Conservation (phyloP, 2,113 vertebrate species). For the Coracopsis vasa region DNA sequence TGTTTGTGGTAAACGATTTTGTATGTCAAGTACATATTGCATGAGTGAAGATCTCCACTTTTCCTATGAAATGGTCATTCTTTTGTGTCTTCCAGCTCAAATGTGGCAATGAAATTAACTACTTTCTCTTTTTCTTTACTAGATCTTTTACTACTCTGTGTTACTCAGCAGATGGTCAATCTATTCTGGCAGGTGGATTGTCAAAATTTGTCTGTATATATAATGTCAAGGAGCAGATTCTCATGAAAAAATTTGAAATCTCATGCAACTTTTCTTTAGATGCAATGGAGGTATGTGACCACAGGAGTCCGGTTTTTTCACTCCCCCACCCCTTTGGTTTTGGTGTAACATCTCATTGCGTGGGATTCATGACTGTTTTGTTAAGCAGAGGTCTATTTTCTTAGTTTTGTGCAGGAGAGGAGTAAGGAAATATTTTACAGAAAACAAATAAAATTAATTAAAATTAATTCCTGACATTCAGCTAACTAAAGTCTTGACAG, state of each 20-base stretch:
- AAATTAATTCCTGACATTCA: background rate
- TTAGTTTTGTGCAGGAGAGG: background rate
- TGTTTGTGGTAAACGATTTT: background rate
- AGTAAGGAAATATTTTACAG: background rate
- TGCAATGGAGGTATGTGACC: slow-evolving; percentile 88
- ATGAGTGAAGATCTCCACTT: background rate
- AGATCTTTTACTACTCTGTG: slow-evolving; percentile 93
- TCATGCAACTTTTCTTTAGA: slow-evolving; percentile 96
- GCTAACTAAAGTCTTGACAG: background rate
- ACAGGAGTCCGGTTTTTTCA: background rate
- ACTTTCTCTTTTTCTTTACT: background rate
- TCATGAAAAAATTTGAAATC: slow-evolving; percentile 96
- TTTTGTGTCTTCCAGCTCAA: background rate
- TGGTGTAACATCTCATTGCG: background rate
- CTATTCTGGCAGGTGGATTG: slow-evolving; percentile 88
- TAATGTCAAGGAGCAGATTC: slow-evolving; percentile 88
- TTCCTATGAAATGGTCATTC: background rate
- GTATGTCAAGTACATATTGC: background rate
- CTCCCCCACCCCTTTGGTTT: background rate
- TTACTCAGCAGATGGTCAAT: slow-evolving; percentile 93
- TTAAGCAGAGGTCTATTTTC: background rate
- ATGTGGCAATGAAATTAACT: background rate
- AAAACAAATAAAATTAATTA: background rate
- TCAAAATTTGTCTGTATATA: slow-evolving; percentile 97
- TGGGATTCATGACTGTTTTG: background rate